Evolutionary conservation across 2,113 vertebrate species (phyloP), one percentile per base, ranked within the genome.

Genomic region (Eulemur rufifrons): DNA sequence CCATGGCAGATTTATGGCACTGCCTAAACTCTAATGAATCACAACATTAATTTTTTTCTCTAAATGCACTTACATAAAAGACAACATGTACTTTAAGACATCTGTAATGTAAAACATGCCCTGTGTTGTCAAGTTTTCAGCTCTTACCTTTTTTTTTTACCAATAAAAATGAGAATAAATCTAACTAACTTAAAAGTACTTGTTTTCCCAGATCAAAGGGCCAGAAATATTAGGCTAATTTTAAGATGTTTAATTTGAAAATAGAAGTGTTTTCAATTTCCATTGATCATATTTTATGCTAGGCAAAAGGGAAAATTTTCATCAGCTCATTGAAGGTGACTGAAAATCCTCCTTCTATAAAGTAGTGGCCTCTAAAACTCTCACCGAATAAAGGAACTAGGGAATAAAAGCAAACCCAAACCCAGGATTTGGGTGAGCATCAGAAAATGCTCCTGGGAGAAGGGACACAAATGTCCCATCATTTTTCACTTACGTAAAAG

Each of bases 171-270:
- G 15, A 85, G 94, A 87, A 74, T 92, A 89, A 96, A 37, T 52
- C 56, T 56, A 94, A 15, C 13, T 47, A 59, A 61, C 37, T 92
- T 80, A 54, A 78, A 85, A 45, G 77, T 42, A 8, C 5, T 63
- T 86, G 8, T 37, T 76, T 95, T 91, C 15, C 34, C 21, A 86
- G 37, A 42, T 25, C 25, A 81, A 77, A 39, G 23, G 8, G 17
- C 17, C 45, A 66, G 45, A 54, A 89, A 89, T 64, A 64, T 54
- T 45, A 73, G 12, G 10, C 54, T 78, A 47, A 15, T 71, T 71
- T 85, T 88, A 15, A 50, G 15, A 76, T 56, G 12, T 66, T 93
- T 89, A 76, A 84, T 69, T 96, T 77, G 18, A 93, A 95, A 91
- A 29, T 9, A 32, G 47, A 82, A 88, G 34, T 5, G 76, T 20